Percentiles rank a stretch among this genome's conserved stretches.
Evolutionary conservation across 2,113 vertebrate species (phyloP).

Genomic region (Charina bottae): DNA sequence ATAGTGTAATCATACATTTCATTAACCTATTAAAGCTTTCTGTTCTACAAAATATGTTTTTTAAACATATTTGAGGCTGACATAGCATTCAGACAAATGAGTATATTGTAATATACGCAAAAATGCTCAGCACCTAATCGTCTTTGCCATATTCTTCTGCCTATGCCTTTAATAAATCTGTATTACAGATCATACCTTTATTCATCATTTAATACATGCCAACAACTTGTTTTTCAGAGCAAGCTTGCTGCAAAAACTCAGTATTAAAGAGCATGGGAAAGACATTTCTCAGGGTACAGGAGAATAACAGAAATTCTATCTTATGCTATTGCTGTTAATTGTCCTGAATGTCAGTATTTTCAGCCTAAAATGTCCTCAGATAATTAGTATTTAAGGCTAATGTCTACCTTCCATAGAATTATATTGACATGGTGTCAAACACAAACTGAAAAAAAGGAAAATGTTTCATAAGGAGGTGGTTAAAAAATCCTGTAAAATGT

Average conservation of each 20-base stretch:
- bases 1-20: background rate
- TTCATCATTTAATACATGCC: conserved; percentile 61
- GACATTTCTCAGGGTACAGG: accelerated
- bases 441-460: background rate
- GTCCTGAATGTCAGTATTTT: background rate
- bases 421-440: background rate
- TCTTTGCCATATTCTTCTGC: conserved; percentile 52
- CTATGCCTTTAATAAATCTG: conserved; percentile 62
- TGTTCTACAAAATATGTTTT: background rate
- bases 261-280: background rate
- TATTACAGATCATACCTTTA: conserved; percentile 50
- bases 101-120: background rate
- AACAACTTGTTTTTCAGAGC: conserved; percentile 39
- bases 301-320: background rate
- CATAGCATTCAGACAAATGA: background rate
- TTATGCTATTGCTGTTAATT: background rate
- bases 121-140: conserved; percentile 62
- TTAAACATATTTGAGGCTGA: background rate
- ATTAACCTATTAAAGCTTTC: background rate
- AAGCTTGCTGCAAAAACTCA: conserved; percentile 33
- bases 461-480: background rate
- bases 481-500: background rate
- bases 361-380: background rate
- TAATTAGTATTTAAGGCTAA: background rate
- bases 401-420: background rate